Conservation (phyloP, 2,888 invertebrate species). For the Dermolepida albohirtum region DNA sequence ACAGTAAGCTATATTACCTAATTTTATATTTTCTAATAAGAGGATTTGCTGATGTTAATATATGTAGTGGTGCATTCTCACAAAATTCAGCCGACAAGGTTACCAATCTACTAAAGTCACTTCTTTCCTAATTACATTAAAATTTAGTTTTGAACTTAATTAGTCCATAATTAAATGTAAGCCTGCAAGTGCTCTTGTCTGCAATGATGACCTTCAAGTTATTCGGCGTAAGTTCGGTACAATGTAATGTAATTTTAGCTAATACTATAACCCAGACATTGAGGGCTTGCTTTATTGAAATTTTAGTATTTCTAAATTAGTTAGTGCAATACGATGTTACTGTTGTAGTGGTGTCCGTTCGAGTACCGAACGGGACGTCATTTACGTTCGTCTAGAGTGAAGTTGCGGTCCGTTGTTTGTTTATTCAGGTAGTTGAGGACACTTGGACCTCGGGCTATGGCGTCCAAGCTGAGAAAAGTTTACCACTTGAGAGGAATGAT, state of each 20-base stretch:
- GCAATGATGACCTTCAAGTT: constrained; percentile 51
- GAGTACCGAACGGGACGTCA: constrained; percentile 34
- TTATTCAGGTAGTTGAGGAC: constrained; percentile 41
- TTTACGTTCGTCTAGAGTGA: constrained; percentile 23
- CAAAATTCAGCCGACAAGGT: too few relatives aligned
- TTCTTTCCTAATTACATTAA: constrained; percentile 27
- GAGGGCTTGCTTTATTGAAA: constrained; percentile 40
- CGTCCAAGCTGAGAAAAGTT: constrained; percentile 20
- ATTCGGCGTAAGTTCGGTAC: constrained; percentile 48
- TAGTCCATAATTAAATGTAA: constrained; percentile 49
- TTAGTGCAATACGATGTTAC: constrained; percentile 36
- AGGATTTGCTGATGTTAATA: too few relatives aligned
- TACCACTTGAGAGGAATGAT: constrained; percentile 38
- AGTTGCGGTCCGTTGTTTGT: constrained; percentile 40
- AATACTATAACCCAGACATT: constrained; percentile 39
- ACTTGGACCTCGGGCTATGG: constrained; percentile 35
- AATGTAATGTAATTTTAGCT: constrained; percentile 55
- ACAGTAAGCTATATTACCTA: too few relatives aligned
- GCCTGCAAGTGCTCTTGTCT: constrained; percentile 48
- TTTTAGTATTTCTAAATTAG: constrained; percentile 47
- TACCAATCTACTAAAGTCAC: too few relatives aligned
- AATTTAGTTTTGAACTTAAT: constrained; percentile 49
- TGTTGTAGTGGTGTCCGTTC: constrained; percentile 38
- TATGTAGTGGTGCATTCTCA: too few relatives aligned
- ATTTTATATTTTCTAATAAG: too few relatives aligned